Evolutionary conservation across 92 coral and sea anemone species (phyloP), one percentile per base, ranked within the genome.

Genomic region (Ricordea florida): DNA sequence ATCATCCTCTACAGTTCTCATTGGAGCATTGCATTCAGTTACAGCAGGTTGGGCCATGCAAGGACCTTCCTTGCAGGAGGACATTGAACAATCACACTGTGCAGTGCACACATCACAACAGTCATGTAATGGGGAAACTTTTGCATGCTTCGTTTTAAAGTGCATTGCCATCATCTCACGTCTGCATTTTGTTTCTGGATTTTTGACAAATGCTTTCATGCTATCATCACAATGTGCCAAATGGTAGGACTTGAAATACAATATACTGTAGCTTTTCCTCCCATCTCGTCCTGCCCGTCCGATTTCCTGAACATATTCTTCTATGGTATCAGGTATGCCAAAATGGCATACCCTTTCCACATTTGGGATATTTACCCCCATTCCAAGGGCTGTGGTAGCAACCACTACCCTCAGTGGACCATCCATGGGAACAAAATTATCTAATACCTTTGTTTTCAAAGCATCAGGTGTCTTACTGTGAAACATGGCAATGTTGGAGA

Each of bases 211-310:
- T n/a, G 16, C 34, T 50, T 78, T 68, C 89, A 84, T 67, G 23
- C 33, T 26, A n/a, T 31, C 64, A 35, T 84, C 84, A 60, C 84
- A 84, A 28, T 77, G 78, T 28, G 89, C 84, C 18, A 84, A 38
- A 38, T 84, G 84, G 64, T 66, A 84, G 46, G 79, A 41, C 32
- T 27, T 46, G 61, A 66, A 67, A 40, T 67, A 76, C 36, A 68
- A 29, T 7, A 69, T 69, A 8, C 73, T 76, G 13, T 25, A 28
- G 34, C 74, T 49, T 44, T 77, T 31, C 68, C 61, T 20, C 18
- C 89, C 89, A 84, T 84, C 89, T 8, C 89, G 51, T 15, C 89
- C 84, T n/a, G 58, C 66, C 40, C 89, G 36, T 3, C 84, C 89
- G 3, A 84, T 61, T 61, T 68, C 79, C 55, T 84, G 82, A 5